Conservation (phyloP, 2,888 invertebrate species). For the Xylocampa areola region DNA sequence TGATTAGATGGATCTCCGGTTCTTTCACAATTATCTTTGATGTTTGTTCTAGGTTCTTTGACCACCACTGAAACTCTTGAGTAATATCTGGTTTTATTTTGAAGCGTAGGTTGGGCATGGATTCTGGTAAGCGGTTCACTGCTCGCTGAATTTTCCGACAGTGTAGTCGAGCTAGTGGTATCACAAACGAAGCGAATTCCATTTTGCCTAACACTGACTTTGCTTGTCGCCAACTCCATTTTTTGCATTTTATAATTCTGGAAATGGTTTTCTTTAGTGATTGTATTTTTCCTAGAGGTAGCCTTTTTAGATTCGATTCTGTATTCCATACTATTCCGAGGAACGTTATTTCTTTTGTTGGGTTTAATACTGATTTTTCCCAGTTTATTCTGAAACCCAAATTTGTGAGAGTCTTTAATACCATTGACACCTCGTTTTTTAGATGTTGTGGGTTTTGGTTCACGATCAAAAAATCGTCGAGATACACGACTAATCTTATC, state of each 20-base stretch:
- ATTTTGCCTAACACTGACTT: background rate
- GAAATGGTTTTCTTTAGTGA: background rate
- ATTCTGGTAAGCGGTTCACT: background rate
- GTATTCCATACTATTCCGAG: constrained; percentile 6
- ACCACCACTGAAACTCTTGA: constrained; percentile 1
- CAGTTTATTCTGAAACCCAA: constrained; percentile 3
- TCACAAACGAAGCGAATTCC: background rate
- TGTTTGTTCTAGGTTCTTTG: background rate
- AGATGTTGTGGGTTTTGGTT: background rate
- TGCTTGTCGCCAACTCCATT: background rate
- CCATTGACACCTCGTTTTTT: background rate
- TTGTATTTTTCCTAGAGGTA: background rate
- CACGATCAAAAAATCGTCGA: constrained; percentile 6
- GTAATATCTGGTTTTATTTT: background rate
- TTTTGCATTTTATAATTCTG: background rate
- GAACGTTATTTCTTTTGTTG: background rate
- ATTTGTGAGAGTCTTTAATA: background rate
- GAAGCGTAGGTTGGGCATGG: background rate
- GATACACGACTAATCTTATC: background rate
- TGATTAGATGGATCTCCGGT: background rate
- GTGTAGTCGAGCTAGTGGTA: constrained; percentile 6
- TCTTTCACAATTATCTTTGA: background rate
- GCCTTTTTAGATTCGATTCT: background rate
- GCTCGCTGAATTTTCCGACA: background rate
- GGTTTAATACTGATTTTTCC: background rate